Percentiles rank a stretch among this genome's conserved stretches.
Evolutionary conservation across 2,113 vertebrate species (phyloP).

Genomic region (Sardina pilchardus): DNA sequence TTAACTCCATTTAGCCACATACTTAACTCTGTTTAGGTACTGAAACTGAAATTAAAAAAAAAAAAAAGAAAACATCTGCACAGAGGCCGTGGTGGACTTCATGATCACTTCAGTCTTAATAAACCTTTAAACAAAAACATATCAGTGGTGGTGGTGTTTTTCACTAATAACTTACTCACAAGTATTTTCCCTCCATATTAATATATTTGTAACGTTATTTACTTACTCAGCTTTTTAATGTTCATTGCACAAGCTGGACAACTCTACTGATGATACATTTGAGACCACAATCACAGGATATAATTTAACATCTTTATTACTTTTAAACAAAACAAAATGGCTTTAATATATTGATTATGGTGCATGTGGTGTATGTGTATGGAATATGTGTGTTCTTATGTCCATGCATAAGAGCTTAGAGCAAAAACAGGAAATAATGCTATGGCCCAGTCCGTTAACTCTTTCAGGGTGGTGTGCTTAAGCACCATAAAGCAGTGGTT

Average conservation of each 20-base stretch:
- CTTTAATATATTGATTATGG: neutral
- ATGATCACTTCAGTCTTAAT: constrained; percentile 2
- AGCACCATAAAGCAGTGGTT: neutral
- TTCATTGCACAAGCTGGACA: neutral
- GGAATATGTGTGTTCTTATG: neutral
- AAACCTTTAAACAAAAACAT: neutral
- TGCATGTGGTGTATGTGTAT: too few species aligned
- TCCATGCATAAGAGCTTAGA: neutral
- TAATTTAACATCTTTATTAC: neutral
- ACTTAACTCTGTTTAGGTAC: neutral
- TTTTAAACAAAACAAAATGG: neutral
- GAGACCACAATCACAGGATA: neutral
- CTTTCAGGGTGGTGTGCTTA: neutral
- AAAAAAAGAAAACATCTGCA: neutral
- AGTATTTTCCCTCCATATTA: neutral
- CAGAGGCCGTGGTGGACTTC: neutral
- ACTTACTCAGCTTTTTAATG: neutral
- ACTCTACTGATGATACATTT: neutral
- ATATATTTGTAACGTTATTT: neutral
- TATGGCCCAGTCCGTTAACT: neutral
- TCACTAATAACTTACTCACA: neutral
- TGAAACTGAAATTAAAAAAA: neutral
- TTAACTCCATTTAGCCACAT: neutral
- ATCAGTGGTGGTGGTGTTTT: neutral
- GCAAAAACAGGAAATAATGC: neutral